These are phyloP conservation scores for Drosophila neonasuta DNA, from an alignment of 2,888 invertebrate genomes.

Conservation along the genomic window DNA sequence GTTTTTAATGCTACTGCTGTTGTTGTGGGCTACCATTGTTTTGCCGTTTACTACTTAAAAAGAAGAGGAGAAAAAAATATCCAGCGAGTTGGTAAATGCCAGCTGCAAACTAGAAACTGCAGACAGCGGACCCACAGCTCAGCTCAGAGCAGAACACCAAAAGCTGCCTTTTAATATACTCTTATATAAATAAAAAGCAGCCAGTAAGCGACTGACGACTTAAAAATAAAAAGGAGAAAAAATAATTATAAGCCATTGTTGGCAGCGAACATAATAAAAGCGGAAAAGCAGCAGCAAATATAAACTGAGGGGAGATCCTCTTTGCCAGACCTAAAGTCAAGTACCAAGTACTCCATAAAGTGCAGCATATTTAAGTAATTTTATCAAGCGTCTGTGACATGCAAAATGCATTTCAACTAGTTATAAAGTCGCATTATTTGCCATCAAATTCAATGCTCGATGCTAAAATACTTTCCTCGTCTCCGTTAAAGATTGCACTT, in stretches of 20 bases:
- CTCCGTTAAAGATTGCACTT: conserved; percentile 21
- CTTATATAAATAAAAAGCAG: conserved; percentile 30
- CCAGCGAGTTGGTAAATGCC: conserved; percentile 13
- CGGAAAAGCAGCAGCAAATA: conserved; percentile 23
- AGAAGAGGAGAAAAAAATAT: conserved; percentile 35
- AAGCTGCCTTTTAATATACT: conserved; percentile 30
- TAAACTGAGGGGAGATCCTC: conserved; percentile 3
- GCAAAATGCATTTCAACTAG: conserved; percentile 75
- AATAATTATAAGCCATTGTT: conserved; percentile 70
- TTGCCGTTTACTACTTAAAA: conserved; percentile 52
- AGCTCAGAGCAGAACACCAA: conserved; percentile 4
- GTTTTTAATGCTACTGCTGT: conserved; percentile 38
- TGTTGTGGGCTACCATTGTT: conserved; percentile 53
- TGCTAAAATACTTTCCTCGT: conserved; percentile 52
- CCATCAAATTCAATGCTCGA: conserved; percentile 69
- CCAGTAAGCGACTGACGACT: conserved; percentile 36
- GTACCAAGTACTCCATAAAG: conserved; percentile 38
- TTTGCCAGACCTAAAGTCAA: conserved; percentile 37
- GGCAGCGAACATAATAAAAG: conserved; percentile 55
- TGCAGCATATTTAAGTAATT: conserved; percentile 53
- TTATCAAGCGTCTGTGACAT: conserved; percentile 64
- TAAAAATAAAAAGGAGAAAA: conserved; percentile 25
- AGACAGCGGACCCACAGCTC: conserved; percentile 14
- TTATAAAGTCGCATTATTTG: conserved; percentile 75
- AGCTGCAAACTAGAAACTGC: conserved; percentile 14